These are phyloP conservation scores for Trileptium ribeirensis DNA, from an alignment of 2,888 invertebrate genomes.

Conservation along the genomic window DNA sequence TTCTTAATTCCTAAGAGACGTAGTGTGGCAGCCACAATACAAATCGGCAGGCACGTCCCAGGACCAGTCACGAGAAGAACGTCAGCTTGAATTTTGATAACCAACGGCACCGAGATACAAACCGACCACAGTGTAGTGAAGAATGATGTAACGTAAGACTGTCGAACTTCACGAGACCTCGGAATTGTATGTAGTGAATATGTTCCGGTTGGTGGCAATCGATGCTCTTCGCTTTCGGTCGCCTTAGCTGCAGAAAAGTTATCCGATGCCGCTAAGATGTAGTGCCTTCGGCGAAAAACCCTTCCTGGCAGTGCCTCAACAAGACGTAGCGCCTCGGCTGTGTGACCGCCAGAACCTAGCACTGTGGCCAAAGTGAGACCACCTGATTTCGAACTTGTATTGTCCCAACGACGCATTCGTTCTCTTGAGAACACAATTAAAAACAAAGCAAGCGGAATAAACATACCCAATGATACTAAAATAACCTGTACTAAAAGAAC, in stretches of 20 bases:
- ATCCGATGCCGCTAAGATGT: conserved; percentile 61
- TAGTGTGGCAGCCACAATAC: conserved; percentile 67
- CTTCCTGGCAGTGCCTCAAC: conserved; percentile 58
- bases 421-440: no score
- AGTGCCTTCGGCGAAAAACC: conserved; percentile 33
- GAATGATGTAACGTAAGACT: conserved; percentile 71
- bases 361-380: conserved; percentile 30
- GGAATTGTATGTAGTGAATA: conserved; percentile 60
- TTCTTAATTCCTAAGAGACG: conserved; percentile 49
- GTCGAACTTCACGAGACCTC: conserved; percentile 74
- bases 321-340: conserved; percentile 80
- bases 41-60: conserved; percentile 88
- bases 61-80: conserved; percentile 83
- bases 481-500: not conserved
- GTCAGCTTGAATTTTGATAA: conserved; percentile 67
- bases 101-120: conserved; percentile 63
- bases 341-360: conserved; percentile 70
- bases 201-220: conserved; percentile 9
- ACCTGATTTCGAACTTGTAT: no score
- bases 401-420: no score
- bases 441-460: no score
- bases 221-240: conserved; percentile 45
- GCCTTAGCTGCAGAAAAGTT: conserved; percentile 67
- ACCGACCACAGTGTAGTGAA: conserved; percentile 69
- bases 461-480: no score